Evolutionary conservation across 2,888 invertebrate species (phyloP), one percentile per base, ranked within the genome.

Genomic region (Thymelicus lineola): DNA sequence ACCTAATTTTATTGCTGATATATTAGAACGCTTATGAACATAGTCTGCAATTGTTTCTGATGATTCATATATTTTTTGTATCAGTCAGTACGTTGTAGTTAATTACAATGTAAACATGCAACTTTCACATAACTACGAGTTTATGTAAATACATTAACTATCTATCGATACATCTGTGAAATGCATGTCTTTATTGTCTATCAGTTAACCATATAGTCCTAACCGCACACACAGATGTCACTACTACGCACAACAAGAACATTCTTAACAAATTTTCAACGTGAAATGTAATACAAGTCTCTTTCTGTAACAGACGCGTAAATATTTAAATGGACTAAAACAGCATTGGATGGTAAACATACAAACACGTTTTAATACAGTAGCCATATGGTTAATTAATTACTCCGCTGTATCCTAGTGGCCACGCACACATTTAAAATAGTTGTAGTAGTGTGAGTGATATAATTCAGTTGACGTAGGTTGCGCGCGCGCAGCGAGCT

Each of bases 401-500:
- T 50, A 50, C 48, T 46, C 15, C 48, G 50, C 50, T 60, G 28
- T 28, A 28, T 50, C 50, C 35, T 50, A 35, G 36, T 58, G 36
- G 60, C 14, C 28, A 36, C 62, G 15, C 28, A 61, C 28, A 61
- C n/a, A 28, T 4, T 7, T 1, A 15, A 10, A 46, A 20, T 12
- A 14, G 15, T n/a, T 1, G n/a, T 62, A 35, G n/a, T 62, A 35
- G 62, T 62, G 62, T 62, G 62, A 35, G 62, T 62, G 15, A 36
- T 28, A 28, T 55, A 7, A 28, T 28, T 35, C 15, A 46, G 28
- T 48, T 62, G 35, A 48, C 28, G 61, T 36, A 61, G 42, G 4
- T 20, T 62, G 62, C 62, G 62, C 62, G 48, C 55, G 60, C 55
- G 53, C 64, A 42, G 20, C 20, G 45, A 42, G 53, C 53, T 28